A percentile compares a stretch with the other conserved stretches of the same genome.
These are phyloP conservation scores for Baronia brevicornis DNA, from an alignment of 2,888 invertebrate species.

Conservation along the genomic window DNA sequence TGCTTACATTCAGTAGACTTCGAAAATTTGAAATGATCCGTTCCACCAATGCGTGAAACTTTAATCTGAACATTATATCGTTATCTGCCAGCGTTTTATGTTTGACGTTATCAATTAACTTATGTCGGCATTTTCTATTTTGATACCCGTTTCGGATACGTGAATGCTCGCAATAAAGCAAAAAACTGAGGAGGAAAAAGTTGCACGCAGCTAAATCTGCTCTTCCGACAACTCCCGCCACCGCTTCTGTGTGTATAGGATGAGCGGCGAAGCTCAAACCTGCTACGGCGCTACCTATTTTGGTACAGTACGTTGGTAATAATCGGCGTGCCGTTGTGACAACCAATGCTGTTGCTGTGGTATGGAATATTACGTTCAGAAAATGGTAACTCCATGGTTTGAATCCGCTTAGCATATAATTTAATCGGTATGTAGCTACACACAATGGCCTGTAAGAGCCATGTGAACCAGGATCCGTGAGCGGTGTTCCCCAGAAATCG, in stretches of 20 bases:
- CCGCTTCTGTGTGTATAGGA: slow-evolving; percentile 97
- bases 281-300: slow-evolving; percentile 82
- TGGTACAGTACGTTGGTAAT: slow-evolving; percentile 77
- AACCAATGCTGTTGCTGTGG: slow-evolving; percentile 88
- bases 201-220: slow-evolving; percentile 95
- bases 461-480: slow-evolving; percentile 94
- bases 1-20: slow-evolving; percentile 54
- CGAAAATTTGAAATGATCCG: slow-evolving; percentile 64
- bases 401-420: slow-evolving; percentile 85
- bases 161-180: slow-evolving; percentile 89
- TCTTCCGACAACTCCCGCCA: slow-evolving; percentile 95
- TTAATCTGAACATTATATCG: slow-evolving; percentile 56
- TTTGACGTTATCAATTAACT: slow-evolving; percentile 41
- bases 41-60: slow-evolving; percentile 60
- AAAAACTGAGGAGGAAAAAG: slow-evolving; percentile 90
- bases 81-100: slow-evolving; percentile 37
- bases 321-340: slow-evolving; percentile 84
- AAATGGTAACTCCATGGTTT: slow-evolving; percentile 90
- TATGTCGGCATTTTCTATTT: slow-evolving; percentile 50
- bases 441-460: slow-evolving; percentile 97
- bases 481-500: slow-evolving; percentile 99
- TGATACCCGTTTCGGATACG: slow-evolving; percentile 74
- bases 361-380: slow-evolving; percentile 90
- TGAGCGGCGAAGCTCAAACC: slow-evolving; percentile 95
- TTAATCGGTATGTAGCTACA: slow-evolving; percentile 90